phyloP scores from a whole-genome alignment of 2,113 vertebrate species.

The Istiophorus platypterus region DNA sequence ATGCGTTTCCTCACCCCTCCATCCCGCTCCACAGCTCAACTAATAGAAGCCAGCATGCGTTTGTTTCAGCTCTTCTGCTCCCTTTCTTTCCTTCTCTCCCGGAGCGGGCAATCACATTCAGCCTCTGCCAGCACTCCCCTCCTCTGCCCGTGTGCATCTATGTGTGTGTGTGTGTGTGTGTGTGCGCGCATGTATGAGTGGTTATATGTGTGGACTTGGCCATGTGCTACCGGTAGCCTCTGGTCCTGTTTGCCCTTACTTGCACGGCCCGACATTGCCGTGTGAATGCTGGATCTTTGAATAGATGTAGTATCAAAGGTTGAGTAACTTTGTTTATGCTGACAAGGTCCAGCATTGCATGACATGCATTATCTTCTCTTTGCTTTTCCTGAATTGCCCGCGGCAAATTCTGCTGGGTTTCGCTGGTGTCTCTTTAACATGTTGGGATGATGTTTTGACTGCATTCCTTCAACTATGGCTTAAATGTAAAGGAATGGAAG shows the following conservation, averaged over 20 bases:
- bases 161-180: constrained; percentile 39
- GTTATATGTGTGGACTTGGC: constrained; percentile 63
- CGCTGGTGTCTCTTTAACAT: constrained; percentile 44
- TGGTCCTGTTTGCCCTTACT: constrained; percentile 63
- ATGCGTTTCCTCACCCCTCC: constrained; percentile 75
- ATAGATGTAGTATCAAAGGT: constrained; percentile 37
- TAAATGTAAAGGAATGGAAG: constrained; percentile 27
- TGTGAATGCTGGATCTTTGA: constrained; percentile 48
- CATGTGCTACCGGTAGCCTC: constrained; percentile 66
- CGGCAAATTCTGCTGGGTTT: constrained; percentile 52
- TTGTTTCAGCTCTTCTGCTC: constrained; percentile 82
- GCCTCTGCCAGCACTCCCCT: constrained; percentile 64
- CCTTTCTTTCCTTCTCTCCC: constrained; percentile 75
- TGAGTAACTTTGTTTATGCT: constrained; percentile 59
- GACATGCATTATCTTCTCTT: constrained; percentile 42
- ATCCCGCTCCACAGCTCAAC: constrained; percentile 71
- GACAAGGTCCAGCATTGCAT: constrained; percentile 42
- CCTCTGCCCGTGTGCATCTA: constrained; percentile 32
- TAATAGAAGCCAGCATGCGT: constrained; percentile 85
- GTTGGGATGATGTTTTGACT: constrained; percentile 61
- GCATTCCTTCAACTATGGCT: constrained; percentile 56
- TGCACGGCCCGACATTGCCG: constrained; percentile 39
- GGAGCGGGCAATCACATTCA: constrained; percentile 76
- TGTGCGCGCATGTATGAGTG: constrained; percentile 45
- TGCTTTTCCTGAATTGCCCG: constrained; percentile 30